Evolutionary conservation across 2,797 vertebrate genomes (phyloP).

Genomic region (Pipistrellus pipistrellus): DNA sequence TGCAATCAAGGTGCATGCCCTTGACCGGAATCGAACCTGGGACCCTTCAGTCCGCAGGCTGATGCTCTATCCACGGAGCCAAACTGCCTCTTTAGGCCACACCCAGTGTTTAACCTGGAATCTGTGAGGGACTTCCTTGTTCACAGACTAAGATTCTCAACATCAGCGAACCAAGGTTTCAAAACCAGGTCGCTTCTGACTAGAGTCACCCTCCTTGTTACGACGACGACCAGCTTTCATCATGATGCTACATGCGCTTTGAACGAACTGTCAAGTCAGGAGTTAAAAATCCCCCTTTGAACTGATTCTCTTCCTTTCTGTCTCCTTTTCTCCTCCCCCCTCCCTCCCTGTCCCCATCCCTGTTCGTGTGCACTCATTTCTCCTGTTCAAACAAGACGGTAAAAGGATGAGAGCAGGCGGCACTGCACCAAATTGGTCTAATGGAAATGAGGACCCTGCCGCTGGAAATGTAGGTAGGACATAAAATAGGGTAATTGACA

Average conservation of each 20-base stretch:
- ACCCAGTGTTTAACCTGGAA: not conserved
- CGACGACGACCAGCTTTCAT: not conserved
- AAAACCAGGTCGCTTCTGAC: slow-evolving; percentile 45
- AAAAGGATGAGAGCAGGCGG: slow-evolving; percentile 64
- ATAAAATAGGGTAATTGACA: slow-evolving; percentile 71
- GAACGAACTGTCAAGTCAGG: slow-evolving; percentile 22
- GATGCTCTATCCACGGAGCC: no score
- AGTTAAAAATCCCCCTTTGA: slow-evolving; percentile 45
- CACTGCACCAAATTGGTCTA: slow-evolving; percentile 69
- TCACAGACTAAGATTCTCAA: not conserved
- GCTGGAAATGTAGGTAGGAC: slow-evolving; percentile 44
- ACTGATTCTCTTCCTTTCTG: not conserved
- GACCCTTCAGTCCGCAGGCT: no score
- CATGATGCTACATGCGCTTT: not conserved
- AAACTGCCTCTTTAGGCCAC: not conserved
- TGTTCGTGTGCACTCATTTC: slow-evolving; percentile 64
- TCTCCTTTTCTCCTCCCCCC: not conserved
- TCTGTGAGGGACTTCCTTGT: not conserved
- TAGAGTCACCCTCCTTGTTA: not conserved
- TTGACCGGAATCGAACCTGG: no score
- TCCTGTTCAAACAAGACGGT: slow-evolving; percentile 65
- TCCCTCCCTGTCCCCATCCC: not conserved
- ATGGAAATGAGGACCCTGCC: slow-evolving; percentile 61
- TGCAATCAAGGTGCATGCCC: no score
- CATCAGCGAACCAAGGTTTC: slow-evolving; percentile 7